Percentiles rank a stretch among this genome's conserved stretches.
Conservation (phyloP, 2,113 vertebrate species). For the Sceloporus undulatus region DNA sequence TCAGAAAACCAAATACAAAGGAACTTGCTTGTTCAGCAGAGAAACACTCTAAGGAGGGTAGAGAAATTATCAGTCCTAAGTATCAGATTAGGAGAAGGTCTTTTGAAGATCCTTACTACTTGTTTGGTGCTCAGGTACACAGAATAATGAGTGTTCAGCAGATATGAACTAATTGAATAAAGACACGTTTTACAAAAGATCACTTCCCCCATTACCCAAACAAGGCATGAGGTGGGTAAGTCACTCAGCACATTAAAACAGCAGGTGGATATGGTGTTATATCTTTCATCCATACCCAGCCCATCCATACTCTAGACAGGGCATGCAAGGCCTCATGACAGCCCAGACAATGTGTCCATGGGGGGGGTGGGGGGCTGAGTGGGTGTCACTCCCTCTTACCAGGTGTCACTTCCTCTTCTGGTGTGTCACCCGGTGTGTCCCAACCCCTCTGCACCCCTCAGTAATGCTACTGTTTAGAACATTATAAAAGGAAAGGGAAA, state of each 20-base stretch:
- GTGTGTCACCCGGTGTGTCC: too few species aligned
- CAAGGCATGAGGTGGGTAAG: background rate
- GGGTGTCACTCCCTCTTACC: too few species aligned
- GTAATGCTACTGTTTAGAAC: too few species aligned
- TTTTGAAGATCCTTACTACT: background rate
- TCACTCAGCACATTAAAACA: background rate
- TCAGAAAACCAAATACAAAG: background rate
- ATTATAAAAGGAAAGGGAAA: too few species aligned
- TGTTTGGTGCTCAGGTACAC: background rate
- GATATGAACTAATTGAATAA: slow-evolving; percentile 25
- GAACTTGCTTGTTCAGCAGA: background rate
- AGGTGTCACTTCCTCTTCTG: too few species aligned
- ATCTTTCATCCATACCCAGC: background rate
- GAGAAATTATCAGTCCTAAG: background rate
- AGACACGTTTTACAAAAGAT: background rate
- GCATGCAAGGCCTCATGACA: too few species aligned
- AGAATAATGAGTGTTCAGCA: background rate
- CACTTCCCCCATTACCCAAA: background rate
- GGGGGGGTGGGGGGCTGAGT: too few species aligned
- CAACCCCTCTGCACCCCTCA: too few species aligned
- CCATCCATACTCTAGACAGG: background rate
- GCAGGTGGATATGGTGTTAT: background rate
- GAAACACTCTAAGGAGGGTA: accelerated
- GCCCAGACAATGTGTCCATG: too few species aligned
- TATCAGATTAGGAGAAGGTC: background rate